Evolutionary conservation across 2,797 vertebrate genomes (phyloP).

Genomic region (Acanthis flammea): DNA sequence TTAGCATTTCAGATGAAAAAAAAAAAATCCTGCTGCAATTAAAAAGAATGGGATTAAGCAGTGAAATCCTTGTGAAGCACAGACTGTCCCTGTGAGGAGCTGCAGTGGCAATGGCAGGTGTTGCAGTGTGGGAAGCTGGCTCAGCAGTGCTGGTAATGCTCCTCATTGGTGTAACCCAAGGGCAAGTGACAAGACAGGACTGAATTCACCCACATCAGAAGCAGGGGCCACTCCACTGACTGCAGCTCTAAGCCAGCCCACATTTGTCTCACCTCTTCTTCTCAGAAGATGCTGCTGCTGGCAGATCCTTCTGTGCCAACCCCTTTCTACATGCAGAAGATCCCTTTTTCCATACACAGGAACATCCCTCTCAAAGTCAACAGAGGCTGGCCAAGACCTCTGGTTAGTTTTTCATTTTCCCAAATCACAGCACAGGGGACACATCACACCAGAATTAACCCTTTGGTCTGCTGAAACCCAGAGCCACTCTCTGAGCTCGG

Average conservation of each 20-base stretch:
- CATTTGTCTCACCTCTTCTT: neutral
- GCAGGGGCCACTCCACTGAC: neutral
- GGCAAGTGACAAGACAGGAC: neutral
- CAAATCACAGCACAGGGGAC: neutral
- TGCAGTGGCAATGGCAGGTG: neutral
- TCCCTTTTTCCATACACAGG: neutral
- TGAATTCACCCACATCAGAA: neutral
- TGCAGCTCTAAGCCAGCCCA: neutral
- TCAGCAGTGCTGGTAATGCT: neutral
- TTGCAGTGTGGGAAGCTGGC: neutral
- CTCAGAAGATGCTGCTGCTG: neutral
- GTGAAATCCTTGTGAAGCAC: neutral
- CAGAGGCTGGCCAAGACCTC: neutral
- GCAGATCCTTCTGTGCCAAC: neutral
- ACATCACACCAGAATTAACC: neutral
- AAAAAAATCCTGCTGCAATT: neutral
- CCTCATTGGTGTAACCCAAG: neutral
- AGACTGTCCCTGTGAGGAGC: neutral
- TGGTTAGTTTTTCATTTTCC: neutral
- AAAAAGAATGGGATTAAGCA: neutral
- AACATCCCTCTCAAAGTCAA: neutral
- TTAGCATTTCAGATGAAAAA: neutral
- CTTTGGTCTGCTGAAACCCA: neutral
- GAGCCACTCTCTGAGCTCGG: accelerated
- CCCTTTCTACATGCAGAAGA: neutral